These are phyloP conservation scores for Platyscapa corneri DNA, from an alignment of 1,140 invertebrate species.

Conservation along the genomic window DNA sequence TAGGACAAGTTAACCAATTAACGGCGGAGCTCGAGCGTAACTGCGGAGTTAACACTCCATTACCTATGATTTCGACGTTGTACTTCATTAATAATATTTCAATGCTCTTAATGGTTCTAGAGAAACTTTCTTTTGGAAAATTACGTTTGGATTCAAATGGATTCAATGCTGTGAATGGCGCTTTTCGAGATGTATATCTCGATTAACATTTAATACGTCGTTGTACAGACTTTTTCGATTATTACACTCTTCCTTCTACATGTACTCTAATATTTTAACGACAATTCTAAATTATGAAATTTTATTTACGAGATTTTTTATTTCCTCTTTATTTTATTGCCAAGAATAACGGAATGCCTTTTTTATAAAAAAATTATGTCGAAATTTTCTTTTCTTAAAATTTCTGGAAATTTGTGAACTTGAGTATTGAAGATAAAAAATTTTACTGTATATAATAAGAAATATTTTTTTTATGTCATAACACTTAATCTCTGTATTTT, in stretches of 20 bases:
- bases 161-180: background rate
- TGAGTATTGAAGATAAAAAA: too few species aligned
- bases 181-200: background rate
- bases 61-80: background rate
- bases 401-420: too few species aligned
- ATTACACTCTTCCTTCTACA: background rate
- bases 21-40: background rate
- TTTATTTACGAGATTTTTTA: too few species aligned
- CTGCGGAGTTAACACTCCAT: conserved; percentile 3
- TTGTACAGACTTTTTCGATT: background rate
- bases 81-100: conserved; percentile 9
- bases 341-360: too few species aligned
- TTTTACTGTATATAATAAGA: too few species aligned
- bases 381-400: too few species aligned
- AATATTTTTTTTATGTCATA: too few species aligned
- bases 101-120: background rate
- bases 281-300: background rate
- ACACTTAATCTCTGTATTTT: too few species aligned
- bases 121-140: background rate
- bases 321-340: too few species aligned
- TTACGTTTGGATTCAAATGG: background rate
- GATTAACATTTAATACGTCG: background rate
- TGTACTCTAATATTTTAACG: too few species aligned
- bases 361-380: too few species aligned
- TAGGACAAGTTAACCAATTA: conserved; percentile 25